Evolutionary conservation across 2,888 invertebrate genomes (phyloP), one percentile per base, ranked within the genome.

Genomic region (Penaeus monodon): DNA sequence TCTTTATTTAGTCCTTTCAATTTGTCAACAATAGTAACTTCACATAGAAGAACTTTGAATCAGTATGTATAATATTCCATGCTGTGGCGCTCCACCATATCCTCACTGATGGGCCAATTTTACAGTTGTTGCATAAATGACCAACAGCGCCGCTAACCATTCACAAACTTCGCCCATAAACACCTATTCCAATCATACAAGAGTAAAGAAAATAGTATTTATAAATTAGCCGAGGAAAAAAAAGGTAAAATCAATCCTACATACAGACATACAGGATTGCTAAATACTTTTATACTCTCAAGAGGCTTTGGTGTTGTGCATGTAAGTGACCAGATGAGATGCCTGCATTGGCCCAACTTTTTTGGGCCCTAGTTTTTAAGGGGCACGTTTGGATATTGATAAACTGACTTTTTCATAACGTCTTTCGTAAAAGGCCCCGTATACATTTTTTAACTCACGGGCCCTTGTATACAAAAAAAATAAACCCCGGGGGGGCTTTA

Each of bases 21-120:
- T 88, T 84, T 88, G 87, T 88, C 87, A 88, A 88, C 87, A 88
- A 88, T 88, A 84, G 76, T 76, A 88, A 88, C 87, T 84, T 88
- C 87, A 88, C 87, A 88, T 88, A 84, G 78, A 86, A 82, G 44
- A 44, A 44, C 44, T 44, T 44, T 44, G 85, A 86, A 86, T 86
- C 86, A 86, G 82, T 86, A 86, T 86, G 68, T 78, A 86, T 86
- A 86, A 86, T 86, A 82, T 79, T 86, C 73, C 86, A 86, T 86
- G 86, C 86, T 83, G 83, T 86, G 82, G 82, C 86, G 78, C 86
- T 82, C 86, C 44, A 44, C 44, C 44, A 44, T 44, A 44, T 44
- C 44, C 44, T 44, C 44, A 44, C 44, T 44, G 44, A 44, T 44
- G 44, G 44, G 44, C 44, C 44, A 44, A 44, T 44, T 44, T 44